A percentile compares a stretch with the other conserved stretches of the same genome.
These are phyloP conservation scores for Chionis minor DNA, from an alignment of 2,113 vertebrate species.

Conservation along the genomic window DNA sequence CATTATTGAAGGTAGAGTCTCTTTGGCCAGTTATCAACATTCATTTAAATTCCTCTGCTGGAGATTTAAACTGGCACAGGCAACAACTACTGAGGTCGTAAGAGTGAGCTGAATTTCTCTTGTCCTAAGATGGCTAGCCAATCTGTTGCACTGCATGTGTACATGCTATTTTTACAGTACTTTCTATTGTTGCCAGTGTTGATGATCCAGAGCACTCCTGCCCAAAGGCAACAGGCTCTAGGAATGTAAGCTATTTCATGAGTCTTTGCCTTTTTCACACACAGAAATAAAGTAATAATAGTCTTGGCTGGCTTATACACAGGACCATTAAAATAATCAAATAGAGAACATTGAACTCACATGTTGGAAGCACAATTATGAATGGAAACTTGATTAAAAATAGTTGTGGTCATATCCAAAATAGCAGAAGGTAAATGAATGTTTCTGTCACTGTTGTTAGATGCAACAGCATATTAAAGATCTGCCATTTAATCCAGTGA, in stretches of 20 bases:
- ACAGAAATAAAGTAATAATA: conserved; percentile 33
- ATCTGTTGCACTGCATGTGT: neutral
- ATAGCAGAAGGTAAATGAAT: conserved; percentile 2
- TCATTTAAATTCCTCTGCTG: conserved; percentile 9
- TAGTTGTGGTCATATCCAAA: neutral
- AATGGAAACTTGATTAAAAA: conserved; percentile 30
- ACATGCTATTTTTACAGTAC: neutral
- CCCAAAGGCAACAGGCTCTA: conserved; percentile 12
- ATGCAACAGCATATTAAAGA: neutral
- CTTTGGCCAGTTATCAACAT: conserved; percentile 3
- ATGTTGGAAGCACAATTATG: neutral
- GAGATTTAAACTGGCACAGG: conserved; percentile 7
- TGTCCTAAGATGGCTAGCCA: conserved; percentile 8
- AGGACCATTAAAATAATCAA: conserved; percentile 13
- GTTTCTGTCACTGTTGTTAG: neutral
- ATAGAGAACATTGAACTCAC: neutral
- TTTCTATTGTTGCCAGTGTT: neutral
- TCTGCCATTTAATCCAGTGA: neutral
- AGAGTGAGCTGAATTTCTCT: conserved; percentile 7
- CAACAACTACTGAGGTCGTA: neutral
- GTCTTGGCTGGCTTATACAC: neutral
- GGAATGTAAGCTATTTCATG: conserved; percentile 16
- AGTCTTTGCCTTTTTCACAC: conserved; percentile 20
- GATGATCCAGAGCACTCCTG: neutral
- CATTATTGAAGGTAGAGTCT: neutral